Percentiles rank a stretch among this genome's conserved stretches.
phyloP scores from a whole-genome alignment of 1,140 invertebrate genomes.

The Apis mellifera region Amel_HAv3.1 CM009935.2:13129501-13130000 shows the following conservation, averaged over 20 bases:
- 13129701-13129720: constrained; percentile 91
- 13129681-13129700: constrained; percentile 94
- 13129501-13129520: too few species aligned
- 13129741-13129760: constrained; percentile 89
- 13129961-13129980: constrained; percentile 88
- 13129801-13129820: constrained; percentile 90
- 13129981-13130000: constrained; percentile 73
- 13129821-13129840: constrained; percentile 81
- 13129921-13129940: constrained; percentile 85
- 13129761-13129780: constrained; percentile 90
- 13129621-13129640: constrained; percentile 31
- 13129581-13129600: too few species aligned
- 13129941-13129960: constrained; percentile 92
- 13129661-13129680: constrained; percentile 90
- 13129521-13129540: too few species aligned
- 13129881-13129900: not conserved
- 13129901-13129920: constrained; percentile 78
- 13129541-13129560: too few species aligned
- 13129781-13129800: constrained; percentile 93
- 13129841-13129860: not conserved
- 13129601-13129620: not conserved
- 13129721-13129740: constrained; percentile 88
- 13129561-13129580: too few species aligned
- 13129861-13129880: constrained; percentile 59
- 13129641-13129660: constrained; percentile 88